These are phyloP conservation scores for Pyrgus malvae DNA, from an alignment of 2,888 invertebrate species.

Conservation along the genomic window DNA sequence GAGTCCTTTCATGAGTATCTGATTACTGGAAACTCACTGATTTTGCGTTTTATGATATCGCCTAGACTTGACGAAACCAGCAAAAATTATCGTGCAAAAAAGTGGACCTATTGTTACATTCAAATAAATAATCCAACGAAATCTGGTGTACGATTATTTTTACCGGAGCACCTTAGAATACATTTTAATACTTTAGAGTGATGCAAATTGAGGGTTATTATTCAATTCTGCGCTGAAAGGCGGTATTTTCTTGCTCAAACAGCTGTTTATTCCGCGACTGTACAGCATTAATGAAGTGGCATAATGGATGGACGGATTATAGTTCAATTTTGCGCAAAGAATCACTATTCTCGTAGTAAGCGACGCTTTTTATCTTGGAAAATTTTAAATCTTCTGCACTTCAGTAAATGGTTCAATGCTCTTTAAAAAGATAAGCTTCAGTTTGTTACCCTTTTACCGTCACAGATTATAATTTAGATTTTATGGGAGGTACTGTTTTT, in stretches of 20 bases:
- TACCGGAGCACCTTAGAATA: not conserved
- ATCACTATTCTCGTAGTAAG: not conserved
- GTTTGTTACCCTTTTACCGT: too few species aligned
- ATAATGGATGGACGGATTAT: not conserved
- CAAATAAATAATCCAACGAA: too few species aligned
- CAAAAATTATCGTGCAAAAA: too few species aligned
- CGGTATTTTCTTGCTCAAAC: not conserved
- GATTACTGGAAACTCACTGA: too few species aligned
- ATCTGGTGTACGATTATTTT: too few species aligned
- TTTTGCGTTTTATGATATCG: too few species aligned
- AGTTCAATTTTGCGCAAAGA: constrained; percentile 1
- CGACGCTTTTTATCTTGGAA: not conserved
- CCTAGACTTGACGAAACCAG: too few species aligned
- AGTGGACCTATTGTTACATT: too few species aligned
- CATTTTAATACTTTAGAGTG: constrained; percentile 7
- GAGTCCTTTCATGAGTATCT: too few species aligned
- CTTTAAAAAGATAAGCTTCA: not conserved
- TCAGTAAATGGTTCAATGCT: not conserved
- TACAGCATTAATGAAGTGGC: not conserved
- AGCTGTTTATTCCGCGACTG: constrained; percentile 1
- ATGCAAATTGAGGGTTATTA: constrained; percentile 16
- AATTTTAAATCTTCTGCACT: not conserved
- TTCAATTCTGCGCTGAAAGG: constrained; percentile 16
- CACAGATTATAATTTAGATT: too few species aligned
- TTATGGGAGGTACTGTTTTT: too few species aligned